Percentiles rank a stretch among this genome's conserved stretches.
Conservation (phyloP, 2,888 invertebrate species). For the Melitaea athalia region DNA sequence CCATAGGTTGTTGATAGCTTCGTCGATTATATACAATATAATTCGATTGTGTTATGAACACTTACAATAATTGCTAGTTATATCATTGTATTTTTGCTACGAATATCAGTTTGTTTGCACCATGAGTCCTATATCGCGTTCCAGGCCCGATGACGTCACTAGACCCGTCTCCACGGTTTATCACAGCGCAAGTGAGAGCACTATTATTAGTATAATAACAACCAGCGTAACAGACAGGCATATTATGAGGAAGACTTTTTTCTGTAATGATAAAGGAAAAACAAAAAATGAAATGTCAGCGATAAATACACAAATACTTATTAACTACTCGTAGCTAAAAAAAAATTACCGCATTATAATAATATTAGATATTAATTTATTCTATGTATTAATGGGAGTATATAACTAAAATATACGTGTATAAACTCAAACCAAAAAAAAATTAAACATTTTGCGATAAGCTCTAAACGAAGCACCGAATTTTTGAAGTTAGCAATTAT, state of each 20-base stretch:
- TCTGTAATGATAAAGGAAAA: conserved; percentile 88
- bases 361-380: background rate
- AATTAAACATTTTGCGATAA: background rate
- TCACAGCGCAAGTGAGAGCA: conserved; percentile 78
- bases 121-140: conserved; percentile 31
- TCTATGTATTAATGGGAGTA: background rate
- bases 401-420: conserved; percentile 3
- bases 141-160: conserved; percentile 48
- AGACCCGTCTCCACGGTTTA: conserved; percentile 52
- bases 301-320: conserved; percentile 16
- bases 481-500: background rate
- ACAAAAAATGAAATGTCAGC: conserved; percentile 70
- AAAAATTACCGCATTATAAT: background rate
- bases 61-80: conserved; percentile 33
- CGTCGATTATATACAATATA: conserved; percentile 4
- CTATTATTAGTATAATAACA: conserved; percentile 85
- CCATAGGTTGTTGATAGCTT: background rate
- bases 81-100: conserved; percentile 27
- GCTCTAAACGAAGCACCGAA: background rate
- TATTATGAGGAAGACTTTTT: conserved; percentile 94
- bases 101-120: conserved; percentile 40
- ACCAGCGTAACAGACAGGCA: conserved; percentile 90
- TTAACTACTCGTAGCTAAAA: background rate
- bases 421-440: conserved; percentile 1
- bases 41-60: conserved; percentile 15